Evolutionary conservation across 2,888 invertebrate genomes (phyloP).

Genomic region (Sinodicranocentrus sp.): DNA sequence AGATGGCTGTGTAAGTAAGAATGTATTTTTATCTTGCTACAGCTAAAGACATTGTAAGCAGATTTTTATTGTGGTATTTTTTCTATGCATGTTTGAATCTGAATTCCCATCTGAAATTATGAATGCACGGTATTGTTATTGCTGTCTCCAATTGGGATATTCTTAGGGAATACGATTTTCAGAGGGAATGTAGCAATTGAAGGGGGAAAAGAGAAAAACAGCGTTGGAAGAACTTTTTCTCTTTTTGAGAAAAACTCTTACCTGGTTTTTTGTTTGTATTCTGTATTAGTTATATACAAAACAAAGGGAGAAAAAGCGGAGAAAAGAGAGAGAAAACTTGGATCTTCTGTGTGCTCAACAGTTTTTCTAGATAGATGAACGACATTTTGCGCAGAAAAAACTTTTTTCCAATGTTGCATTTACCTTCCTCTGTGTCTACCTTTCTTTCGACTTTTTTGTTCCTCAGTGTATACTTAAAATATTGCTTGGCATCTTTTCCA

Average conservation of each 20-base stretch:
- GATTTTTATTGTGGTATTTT: neutral
- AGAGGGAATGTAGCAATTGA: conserved; percentile 1
- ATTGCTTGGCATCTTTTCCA: too few species aligned
- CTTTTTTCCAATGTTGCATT: too few species aligned
- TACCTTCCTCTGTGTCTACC: too few species aligned
- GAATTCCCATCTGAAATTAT: conserved; percentile 18
- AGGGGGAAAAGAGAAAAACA: too few species aligned
- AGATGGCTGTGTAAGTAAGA: too few species aligned
- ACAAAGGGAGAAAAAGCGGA: conserved; percentile 5
- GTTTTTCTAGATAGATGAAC: too few species aligned
- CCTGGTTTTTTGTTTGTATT: conserved; percentile 15
- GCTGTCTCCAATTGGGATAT: conserved; percentile 19
- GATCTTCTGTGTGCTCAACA: neutral
- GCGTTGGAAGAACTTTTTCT: too few species aligned
- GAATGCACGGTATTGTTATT: conserved; percentile 19
- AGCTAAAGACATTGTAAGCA: too few species aligned
- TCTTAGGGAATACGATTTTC: conserved; percentile 21
- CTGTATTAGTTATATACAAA: conserved; percentile 1
- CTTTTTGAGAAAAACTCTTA: too few species aligned
- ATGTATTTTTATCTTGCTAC: too few species aligned
- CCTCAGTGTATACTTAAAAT: neutral
- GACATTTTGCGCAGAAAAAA: too few species aligned
- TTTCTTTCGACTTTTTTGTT: neutral
- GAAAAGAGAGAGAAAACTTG: neutral
- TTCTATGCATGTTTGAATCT: neutral